Evolutionary conservation across 53 echinoderm and acorn worm genomes (phyloP).

Genomic region (Patiria pectinifera): DNA sequence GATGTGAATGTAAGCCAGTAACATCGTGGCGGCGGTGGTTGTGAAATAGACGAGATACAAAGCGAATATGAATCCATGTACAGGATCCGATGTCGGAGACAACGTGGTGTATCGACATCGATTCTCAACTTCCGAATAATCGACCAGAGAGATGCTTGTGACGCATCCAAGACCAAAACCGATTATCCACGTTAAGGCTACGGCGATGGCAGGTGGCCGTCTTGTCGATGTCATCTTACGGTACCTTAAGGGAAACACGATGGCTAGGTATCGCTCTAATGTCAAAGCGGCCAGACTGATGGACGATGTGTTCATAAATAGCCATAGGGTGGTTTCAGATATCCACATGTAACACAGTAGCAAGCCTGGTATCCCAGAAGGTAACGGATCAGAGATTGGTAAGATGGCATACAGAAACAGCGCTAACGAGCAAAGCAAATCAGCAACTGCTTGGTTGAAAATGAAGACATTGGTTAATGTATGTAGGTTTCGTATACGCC

Average conservation of each 20-base stretch:
- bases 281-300: slow-evolving; percentile 82
- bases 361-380: slow-evolving; percentile 45
- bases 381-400: slow-evolving; percentile 25
- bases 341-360: slow-evolving; percentile 82
- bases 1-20: slow-evolving; percentile 69
- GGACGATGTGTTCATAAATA: slow-evolving; percentile 79
- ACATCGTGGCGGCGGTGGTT: slow-evolving; percentile 67
- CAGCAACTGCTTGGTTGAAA: slow-evolving; percentile 80
- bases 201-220: slow-evolving; percentile 47
- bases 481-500: slow-evolving; percentile 51
- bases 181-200: slow-evolving; percentile 72
- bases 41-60: slow-evolving; percentile 72
- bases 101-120: slow-evolving; percentile 9
- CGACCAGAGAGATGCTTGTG: slow-evolving; percentile 56
- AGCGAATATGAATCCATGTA: slow-evolving; percentile 71
- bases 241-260: slow-evolving; percentile 81
- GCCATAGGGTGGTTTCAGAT: slow-evolving; percentile 73
- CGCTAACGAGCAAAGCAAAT: slow-evolving; percentile 75
- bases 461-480: slow-evolving; percentile 81
- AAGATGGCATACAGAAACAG: slow-evolving; percentile 54
- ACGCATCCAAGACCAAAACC: slow-evolving; percentile 30
- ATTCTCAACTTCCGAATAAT: slow-evolving; percentile 9
- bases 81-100: slow-evolving; percentile 24
- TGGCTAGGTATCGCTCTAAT: slow-evolving; percentile 80
- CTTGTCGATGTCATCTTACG: slow-evolving; percentile 47